phyloP scores from a whole-genome alignment of 2,888 invertebrate genomes.

The Macaria notata region DNA sequence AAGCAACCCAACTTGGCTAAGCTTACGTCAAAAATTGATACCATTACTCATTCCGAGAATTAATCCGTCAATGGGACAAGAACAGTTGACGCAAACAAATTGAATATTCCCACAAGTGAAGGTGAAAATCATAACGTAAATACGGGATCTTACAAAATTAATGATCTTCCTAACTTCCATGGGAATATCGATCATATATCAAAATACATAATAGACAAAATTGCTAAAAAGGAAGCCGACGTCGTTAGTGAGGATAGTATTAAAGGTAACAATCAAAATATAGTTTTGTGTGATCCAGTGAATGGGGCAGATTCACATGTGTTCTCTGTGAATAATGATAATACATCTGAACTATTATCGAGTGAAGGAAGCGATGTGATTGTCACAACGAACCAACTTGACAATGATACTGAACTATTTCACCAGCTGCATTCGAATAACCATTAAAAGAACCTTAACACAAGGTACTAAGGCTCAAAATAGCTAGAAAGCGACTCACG shows the following conservation, averaged over 20 bases:
- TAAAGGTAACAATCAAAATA: constrained; percentile 69
- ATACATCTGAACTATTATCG: constrained; percentile 70
- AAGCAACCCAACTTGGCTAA: constrained; percentile 42
- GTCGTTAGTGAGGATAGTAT: constrained; percentile 60
- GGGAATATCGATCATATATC: constrained; percentile 42
- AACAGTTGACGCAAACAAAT: constrained; percentile 78
- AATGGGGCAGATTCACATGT: constrained; percentile 70
- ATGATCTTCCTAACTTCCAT: constrained; percentile 49
- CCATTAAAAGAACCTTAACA: constrained; percentile 3
- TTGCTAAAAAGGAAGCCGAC: constrained; percentile 36
- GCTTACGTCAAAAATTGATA: constrained; percentile 54
- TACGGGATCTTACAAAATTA: constrained; percentile 68
- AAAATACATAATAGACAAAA: constrained; percentile 35
- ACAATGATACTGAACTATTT: constrained; percentile 46
- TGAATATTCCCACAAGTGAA: constrained; percentile 78
- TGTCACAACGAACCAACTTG: constrained; percentile 57
- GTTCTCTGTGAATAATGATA: constrained; percentile 75
- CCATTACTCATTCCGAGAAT: constrained; percentile 73
- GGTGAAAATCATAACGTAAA: constrained; percentile 80
- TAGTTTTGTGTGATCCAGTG: constrained; percentile 66
- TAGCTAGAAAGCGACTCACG: constrained; percentile 28
- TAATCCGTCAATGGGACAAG: constrained; percentile 79
- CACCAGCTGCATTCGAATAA: constrained; percentile 15
- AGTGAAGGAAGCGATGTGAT: constrained; percentile 65
- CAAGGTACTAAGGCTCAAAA: constrained; percentile 40